Base-by-base conservation (phyloP, 2,888 invertebrate species). In the Pandemis heparana region DNA sequence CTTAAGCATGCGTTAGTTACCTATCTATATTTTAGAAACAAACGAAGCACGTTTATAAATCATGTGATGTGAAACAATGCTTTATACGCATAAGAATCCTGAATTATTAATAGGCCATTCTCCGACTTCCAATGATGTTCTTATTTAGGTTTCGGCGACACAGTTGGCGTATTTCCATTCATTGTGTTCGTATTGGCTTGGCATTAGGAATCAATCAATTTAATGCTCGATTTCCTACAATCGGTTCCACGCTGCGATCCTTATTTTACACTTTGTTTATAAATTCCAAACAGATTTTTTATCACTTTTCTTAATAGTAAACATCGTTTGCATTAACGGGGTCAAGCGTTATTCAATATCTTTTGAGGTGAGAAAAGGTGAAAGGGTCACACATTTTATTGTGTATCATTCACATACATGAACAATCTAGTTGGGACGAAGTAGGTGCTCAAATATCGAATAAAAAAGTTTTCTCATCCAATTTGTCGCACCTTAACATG, bases 381-480 rank as follows among this genome's bases (percentile, higher is more conserved):
- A 38, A 56, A 63, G 16, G 62, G 23, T 71, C 41, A 53, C 43
- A 60, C 18, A 61, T 70, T 70, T 70, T 38, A 48, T n/a, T 48
- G 16, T 38, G 59, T 62, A 72, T 62, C 59, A 43, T 59, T 65
- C 59, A 53, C 48, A 51, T 59, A 73, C 64, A 66, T 66, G 73
- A 71, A 71, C 32, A 64, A 53, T 68, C 63, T 76, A 65, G 64
- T 70, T 48, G 56, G 61, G 69, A 43, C 65, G 38, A 65, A 73
- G 65, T 61, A 74, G 70, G 69, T 74, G 63, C 75, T 75, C 74
- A 76, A 74, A 70, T 70, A 61, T 67, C 75, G 75, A 87, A 88
- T 84, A 87, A 85, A 83, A 87, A 90, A 90, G 85, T 91, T 91
- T 87, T 87, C 87, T 87, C 86, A 91, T 92, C 89, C 91, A 92